These are phyloP conservation scores for Callocephalon fimbriatum DNA, from an alignment of 2,113 vertebrate species.

Conservation along the genomic window DNA sequence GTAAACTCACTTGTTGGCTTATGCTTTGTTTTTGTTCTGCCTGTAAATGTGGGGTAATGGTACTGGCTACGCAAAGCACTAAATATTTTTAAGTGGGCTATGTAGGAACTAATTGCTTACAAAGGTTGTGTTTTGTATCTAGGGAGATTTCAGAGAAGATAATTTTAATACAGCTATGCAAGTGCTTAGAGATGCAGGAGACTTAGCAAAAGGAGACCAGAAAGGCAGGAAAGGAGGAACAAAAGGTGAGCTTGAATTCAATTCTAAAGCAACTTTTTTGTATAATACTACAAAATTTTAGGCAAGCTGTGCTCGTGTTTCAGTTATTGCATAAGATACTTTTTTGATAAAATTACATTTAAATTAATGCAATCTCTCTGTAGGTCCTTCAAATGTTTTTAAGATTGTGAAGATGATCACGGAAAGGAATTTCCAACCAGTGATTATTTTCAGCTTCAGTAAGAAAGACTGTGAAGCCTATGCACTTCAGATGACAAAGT, in stretches of 20 bases:
- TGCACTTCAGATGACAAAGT: conserved; percentile 95
- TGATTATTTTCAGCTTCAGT: conserved; percentile 99
- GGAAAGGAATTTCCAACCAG: conserved; percentile 99
- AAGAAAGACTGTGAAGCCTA: conserved; percentile 99
- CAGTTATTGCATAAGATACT: rapidly evolving
- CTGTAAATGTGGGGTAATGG: neutral
- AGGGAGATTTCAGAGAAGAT: conserved; percentile 98
- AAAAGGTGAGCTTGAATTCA: conserved; percentile 82
- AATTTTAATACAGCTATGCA: conserved; percentile 99
- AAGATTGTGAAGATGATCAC: conserved; percentile 99
- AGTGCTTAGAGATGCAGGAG: conserved; percentile 92
- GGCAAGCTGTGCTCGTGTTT: neutral
- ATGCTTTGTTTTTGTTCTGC: neutral
- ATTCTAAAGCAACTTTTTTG: neutral
- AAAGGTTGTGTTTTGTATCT: neutral
- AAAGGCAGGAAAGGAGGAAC: conserved; percentile 94
- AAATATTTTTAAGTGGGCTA: neutral
- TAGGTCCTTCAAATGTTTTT: conserved; percentile 96
- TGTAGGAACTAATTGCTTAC: neutral
- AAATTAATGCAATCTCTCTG: neutral
- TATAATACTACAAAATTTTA: neutral
- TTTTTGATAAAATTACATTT: neutral
- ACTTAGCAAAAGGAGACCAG: conserved; percentile 91
- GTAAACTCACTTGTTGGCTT: neutral
- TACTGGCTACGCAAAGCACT: neutral